phyloP scores from a whole-genome alignment of 2,888 invertebrate genomes.

The Auanema sp. region DNA sequence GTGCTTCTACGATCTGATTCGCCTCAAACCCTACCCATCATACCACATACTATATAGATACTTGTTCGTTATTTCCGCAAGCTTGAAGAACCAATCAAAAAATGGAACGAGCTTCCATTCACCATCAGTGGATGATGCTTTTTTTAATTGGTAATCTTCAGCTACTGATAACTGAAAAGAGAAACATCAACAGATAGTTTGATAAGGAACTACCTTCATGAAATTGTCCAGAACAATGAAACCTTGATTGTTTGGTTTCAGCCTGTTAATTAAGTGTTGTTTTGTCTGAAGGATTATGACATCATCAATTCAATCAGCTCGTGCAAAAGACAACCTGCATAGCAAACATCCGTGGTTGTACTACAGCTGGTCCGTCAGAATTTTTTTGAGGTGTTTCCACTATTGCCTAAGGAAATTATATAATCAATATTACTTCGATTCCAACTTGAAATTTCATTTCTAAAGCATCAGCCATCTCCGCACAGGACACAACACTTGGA shows the following conservation, averaged over 20 bases:
- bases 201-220: constrained; percentile 43
- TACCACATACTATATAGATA: constrained; percentile 62
- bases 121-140: constrained; percentile 48
- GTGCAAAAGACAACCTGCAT: constrained; percentile 24
- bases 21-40: constrained; percentile 46
- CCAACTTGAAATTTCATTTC: constrained; percentile 63
- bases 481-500: constrained; percentile 48
- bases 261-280: constrained; percentile 52
- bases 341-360: constrained; percentile 55
- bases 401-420: constrained; percentile 53
- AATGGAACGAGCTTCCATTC: constrained; percentile 62
- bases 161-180: constrained; percentile 53
- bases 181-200: constrained; percentile 10
- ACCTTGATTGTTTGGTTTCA: constrained; percentile 57
- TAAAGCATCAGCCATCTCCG: constrained; percentile 60
- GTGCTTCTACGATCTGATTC: no score
- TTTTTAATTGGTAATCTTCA: constrained; percentile 56
- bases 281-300: constrained; percentile 31
- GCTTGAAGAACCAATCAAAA: constrained; percentile 60
- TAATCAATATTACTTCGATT: no score
- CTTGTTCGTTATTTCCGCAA: constrained; percentile 63
- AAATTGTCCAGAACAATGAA: constrained; percentile 55
- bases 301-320: neutral
- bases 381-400: constrained; percentile 62
- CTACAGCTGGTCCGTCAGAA: constrained; percentile 55